A percentile compares a stretch with the other conserved stretches of the same genome.
These are phyloP conservation scores for Pseudochromis fuscus DNA, from an alignment of 2,797 vertebrate species.

Conservation along the genomic window DNA sequence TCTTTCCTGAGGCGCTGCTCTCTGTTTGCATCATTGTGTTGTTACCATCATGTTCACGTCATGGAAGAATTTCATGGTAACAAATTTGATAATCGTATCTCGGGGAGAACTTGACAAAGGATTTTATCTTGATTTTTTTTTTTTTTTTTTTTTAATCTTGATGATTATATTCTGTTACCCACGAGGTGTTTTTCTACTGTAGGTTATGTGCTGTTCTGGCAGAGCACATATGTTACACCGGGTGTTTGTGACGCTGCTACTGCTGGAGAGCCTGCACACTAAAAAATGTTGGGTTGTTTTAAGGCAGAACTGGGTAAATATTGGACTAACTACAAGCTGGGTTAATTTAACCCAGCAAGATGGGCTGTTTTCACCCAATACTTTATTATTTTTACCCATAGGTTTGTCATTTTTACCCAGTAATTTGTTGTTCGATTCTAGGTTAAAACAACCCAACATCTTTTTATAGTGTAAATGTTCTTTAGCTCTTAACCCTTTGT, in stretches of 20 bases:
- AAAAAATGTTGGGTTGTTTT: no score
- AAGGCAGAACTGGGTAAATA: no score
- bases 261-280: background rate
- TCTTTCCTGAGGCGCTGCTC: slow-evolving; percentile 11
- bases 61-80: slow-evolving; percentile 14
- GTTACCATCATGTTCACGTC: slow-evolving; percentile 3
- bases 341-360: no score
- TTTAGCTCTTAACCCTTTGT: no score
- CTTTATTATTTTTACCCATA: no score
- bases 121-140: slow-evolving; percentile 5
- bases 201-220: background rate
- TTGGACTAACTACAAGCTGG: no score
- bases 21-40: background rate
- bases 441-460: no score
- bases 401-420: no score
- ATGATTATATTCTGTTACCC: background rate
- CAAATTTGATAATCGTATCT: background rate
- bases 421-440: no score
- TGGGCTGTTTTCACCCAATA: no score
- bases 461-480: no score
- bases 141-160: background rate
- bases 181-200: background rate
- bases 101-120: background rate
- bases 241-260: background rate
- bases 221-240: background rate